Evolutionary conservation across 2,888 invertebrate species (phyloP), one percentile per base, ranked within the genome.

Genomic region (Linnaemya vulpina): DNA sequence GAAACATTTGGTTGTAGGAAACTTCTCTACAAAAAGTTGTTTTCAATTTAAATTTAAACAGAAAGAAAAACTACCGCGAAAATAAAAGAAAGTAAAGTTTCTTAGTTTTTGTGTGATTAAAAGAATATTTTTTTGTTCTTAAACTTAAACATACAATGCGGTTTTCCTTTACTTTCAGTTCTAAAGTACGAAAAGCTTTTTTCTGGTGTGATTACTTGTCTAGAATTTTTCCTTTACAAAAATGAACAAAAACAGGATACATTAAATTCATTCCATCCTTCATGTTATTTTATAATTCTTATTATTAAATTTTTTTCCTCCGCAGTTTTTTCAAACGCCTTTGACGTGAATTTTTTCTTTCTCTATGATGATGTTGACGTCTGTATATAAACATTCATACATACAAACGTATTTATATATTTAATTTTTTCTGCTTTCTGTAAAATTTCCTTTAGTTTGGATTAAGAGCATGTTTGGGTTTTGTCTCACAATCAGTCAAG

Each of bases 401-500:
- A 40, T n/a, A 63, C 70, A 40, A 40, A 35, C 22, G 20, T 38
- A 38, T 46, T 46, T 30, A 53, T 55, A 15, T 46, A 60, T 38
- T 30, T 40, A 20, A 17, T 5, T 35, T 58, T 76, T 84, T 81
- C 68, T 62, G 55, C 40, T 53, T 74, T 43, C 53, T 40, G 58
- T 65, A 75, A 65, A 78, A 71, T 81, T 74, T 77, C 78, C 78
- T 71, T 46, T 78, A 74, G 68, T 70, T 70, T 20, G 67, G 76
- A 80, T 76, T 78, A 73, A 71, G 70, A 75, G 75, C 78, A 79
- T 85, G 75, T 85, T 82, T 85, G 85, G 85, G 70, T 82, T 84
- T 82, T 85, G 85, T 85, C 85, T 85, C 78, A 78, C 74, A 85
- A 65, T 85, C 82, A 85, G 81, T 75, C 82, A 85, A 75, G 85